Percentiles rank a stretch among this genome's conserved stretches.
Conservation (phyloP, 2,888 invertebrate genomes). For the Dicranocentrus wangi region DNA sequence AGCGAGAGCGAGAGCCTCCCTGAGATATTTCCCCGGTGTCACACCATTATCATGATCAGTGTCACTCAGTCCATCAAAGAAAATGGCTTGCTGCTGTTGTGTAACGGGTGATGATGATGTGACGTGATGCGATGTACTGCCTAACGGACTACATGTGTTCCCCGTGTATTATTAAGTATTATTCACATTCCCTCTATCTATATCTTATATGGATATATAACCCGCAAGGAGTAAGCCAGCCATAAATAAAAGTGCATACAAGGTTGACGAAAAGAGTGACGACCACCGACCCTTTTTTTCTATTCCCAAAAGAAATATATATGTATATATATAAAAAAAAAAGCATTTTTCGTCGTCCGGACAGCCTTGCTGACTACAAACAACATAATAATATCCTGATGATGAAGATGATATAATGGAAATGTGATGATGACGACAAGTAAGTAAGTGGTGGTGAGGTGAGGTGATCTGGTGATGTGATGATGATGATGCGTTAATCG, state of each 20-base stretch:
- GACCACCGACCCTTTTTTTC: slow-evolving; percentile 50
- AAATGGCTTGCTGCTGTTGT: slow-evolving; percentile 42
- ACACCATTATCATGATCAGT: slow-evolving; percentile 64
- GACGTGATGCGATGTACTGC: slow-evolving; percentile 31
- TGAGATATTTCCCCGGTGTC: slow-evolving; percentile 32
- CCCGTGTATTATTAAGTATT: no score
- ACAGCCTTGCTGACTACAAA: slow-evolving; percentile 58
- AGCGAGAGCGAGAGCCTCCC: no score
- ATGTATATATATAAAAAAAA: no score
- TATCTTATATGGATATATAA: background rate
- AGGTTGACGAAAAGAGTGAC: slow-evolving; percentile 17
- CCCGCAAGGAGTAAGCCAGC: background rate
- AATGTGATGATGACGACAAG: slow-evolving; percentile 42
- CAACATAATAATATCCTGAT: slow-evolving; percentile 51
- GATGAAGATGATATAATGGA: slow-evolving; percentile 47
- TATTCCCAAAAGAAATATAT: no score
- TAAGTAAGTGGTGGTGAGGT: no score
- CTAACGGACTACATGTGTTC: slow-evolving; percentile 37
- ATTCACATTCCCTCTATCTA: background rate
- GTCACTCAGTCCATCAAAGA: slow-evolving; percentile 61
- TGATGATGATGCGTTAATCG: slow-evolving; percentile 56
- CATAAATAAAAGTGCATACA: slow-evolving; percentile 22
- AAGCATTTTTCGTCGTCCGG: no score
- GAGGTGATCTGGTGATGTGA: slow-evolving; percentile 21
- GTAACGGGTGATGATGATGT: slow-evolving; percentile 36